Evolutionary conservation across 2,888 invertebrate genomes (phyloP).

Genomic region (Rhynchonema sp.): DNA sequence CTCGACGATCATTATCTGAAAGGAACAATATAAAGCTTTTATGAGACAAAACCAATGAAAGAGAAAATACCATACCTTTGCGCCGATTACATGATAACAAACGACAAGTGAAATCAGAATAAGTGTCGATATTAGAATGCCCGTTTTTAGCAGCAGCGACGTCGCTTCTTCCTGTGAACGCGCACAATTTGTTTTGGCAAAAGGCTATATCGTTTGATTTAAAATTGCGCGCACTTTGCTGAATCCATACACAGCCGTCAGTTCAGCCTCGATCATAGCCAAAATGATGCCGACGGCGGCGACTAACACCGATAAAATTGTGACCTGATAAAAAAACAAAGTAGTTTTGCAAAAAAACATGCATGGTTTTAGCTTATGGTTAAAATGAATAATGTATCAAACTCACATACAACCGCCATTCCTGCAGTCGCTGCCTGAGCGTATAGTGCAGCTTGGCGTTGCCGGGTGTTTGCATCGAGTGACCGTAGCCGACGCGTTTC

Average conservation of each 20-base stretch:
- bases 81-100: constrained; percentile 98
- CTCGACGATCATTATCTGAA: constrained; percentile 96
- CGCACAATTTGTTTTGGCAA: too few relatives aligned
- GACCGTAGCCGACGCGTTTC: too few relatives aligned
- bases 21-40: neutral
- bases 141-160: neutral
- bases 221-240: neutral
- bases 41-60: neutral
- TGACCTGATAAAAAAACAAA: too few relatives aligned
- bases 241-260: neutral
- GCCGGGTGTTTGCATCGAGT: too few relatives aligned
- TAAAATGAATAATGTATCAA: too few relatives aligned
- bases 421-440: too few relatives aligned
- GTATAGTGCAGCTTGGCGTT: too few relatives aligned
- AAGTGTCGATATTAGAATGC: constrained; percentile 60
- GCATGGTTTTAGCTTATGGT: too few relatives aligned
- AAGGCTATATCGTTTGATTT: too few relatives aligned
- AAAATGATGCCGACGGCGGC: neutral
- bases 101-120: constrained; percentile 94
- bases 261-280: neutral
- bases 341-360: too few relatives aligned
- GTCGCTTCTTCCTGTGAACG: neutral
- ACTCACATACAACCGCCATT: too few relatives aligned
- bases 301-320: too few relatives aligned
- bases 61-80: constrained; percentile 52